These are phyloP conservation scores for Drosophila anomelani DNA, from an alignment of 2,888 invertebrate species.

Conservation along the genomic window DNA sequence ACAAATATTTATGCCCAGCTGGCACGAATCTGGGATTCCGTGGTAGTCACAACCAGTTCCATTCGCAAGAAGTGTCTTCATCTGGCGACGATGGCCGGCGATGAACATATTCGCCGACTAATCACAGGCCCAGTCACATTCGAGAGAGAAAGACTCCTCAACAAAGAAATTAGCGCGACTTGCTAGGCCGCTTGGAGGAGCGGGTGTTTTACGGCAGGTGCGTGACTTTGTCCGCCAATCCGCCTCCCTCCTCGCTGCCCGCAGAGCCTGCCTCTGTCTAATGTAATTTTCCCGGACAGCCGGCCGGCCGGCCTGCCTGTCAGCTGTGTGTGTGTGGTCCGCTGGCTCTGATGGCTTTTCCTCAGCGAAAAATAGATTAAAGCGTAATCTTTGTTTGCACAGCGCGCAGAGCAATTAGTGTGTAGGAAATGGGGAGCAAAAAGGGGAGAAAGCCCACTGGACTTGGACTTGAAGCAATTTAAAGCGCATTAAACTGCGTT, in stretches of 20 bases:
- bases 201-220: constrained; percentile 51
- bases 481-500: constrained; percentile 76
- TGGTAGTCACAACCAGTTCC: constrained; percentile 32
- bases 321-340: constrained; percentile 34
- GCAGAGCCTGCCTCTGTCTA: constrained; percentile 53
- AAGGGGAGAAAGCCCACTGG: constrained; percentile 11
- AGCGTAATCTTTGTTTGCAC: constrained; percentile 81
- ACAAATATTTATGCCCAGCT: constrained; percentile 58
- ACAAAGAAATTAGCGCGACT: constrained; percentile 79
- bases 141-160: constrained; percentile 66
- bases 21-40: constrained; percentile 25
- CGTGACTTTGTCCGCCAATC: constrained; percentile 22
- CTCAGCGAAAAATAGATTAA: constrained; percentile 75
- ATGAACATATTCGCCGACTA: constrained; percentile 78
- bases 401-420: constrained; percentile 75
- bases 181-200: constrained; percentile 6
- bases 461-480: constrained; percentile 59
- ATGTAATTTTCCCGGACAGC: constrained; percentile 73
- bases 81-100: constrained; percentile 62
- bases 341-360: constrained; percentile 29
- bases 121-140: constrained; percentile 72
- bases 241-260: neutral
- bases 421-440: constrained; percentile 9
- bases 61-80: constrained; percentile 58
- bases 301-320: constrained; percentile 2